Percentiles rank a stretch among this genome's conserved stretches.
phyloP scores from a whole-genome alignment of 2,888 invertebrate genomes.

The Meliscaeva auricollis region DNA sequence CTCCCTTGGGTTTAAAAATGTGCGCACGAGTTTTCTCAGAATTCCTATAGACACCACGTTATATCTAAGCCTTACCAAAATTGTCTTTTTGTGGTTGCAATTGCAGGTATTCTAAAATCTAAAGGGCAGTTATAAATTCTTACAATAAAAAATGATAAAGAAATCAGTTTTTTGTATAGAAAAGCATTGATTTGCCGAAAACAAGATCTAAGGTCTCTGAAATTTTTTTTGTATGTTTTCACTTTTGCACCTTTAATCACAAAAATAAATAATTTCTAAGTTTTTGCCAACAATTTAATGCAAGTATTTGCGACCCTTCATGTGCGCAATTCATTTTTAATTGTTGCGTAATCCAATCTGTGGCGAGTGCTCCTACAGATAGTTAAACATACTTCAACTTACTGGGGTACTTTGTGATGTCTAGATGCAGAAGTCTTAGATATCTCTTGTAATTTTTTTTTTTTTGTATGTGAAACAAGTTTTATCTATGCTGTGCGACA shows the following conservation, averaged over 20 bases:
- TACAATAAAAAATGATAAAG: too few species aligned
- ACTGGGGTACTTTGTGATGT: not conserved
- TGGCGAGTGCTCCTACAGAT: slow-evolving; percentile 34
- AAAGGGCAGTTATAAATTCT: too few species aligned
- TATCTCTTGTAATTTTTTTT: slow-evolving; percentile 12
- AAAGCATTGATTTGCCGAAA: too few species aligned
- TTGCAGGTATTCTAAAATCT: too few species aligned
- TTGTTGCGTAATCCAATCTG: slow-evolving; percentile 66
- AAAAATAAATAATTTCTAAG: not conserved
- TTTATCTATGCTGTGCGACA: slow-evolving; percentile 39
- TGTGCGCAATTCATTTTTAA: slow-evolving; percentile 18
- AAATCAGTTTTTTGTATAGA: too few species aligned
- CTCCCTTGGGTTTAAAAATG: not conserved
- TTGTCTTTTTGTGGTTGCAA: slow-evolving; percentile 1
- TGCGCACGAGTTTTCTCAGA: not conserved
- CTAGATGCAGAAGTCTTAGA: slow-evolving; percentile 11
- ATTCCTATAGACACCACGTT: not conserved
- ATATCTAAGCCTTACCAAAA: slow-evolving; percentile 10
- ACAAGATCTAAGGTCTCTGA: too few species aligned
- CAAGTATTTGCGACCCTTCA: not conserved
- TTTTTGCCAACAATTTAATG: not conserved
- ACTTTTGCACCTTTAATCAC: too few species aligned
- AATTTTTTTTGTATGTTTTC: too few species aligned
- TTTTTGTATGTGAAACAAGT: slow-evolving; percentile 43
- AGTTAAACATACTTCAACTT: slow-evolving; percentile 4